Conservation (phyloP, 2,888 invertebrate genomes). For the Hirudinaria manillensis region DNA sequence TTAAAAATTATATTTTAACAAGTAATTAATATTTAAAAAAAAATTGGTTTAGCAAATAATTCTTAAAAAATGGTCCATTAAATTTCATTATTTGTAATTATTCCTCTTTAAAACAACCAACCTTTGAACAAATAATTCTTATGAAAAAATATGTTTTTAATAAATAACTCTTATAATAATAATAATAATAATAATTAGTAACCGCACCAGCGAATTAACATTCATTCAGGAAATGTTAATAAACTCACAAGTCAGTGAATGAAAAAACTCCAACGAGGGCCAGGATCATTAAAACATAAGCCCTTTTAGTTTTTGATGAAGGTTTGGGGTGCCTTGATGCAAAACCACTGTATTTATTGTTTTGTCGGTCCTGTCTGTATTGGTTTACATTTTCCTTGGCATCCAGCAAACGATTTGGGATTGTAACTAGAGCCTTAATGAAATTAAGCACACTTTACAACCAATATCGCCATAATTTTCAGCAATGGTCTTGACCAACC, state of each 20-base stretch:
- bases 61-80: too few relatives aligned
- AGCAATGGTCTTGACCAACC: too few relatives aligned
- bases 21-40: too few relatives aligned
- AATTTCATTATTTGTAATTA: too few relatives aligned
- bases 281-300: constrained; percentile 9
- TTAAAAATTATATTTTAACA: too few relatives aligned
- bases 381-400: background rate
- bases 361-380: background rate
- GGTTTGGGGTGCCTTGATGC: constrained; percentile 8
- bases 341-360: constrained; percentile 30
- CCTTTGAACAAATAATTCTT: too few relatives aligned
- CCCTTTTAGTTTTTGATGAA: background rate
- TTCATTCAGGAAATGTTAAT: background rate
- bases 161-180: too few relatives aligned
- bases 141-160: too few relatives aligned
- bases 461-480: too few relatives aligned
- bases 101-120: too few relatives aligned
- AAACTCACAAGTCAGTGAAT: constrained; percentile 22
- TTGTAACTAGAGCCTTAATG: background rate
- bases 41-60: too few relatives aligned
- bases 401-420: background rate
- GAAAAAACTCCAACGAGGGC: background rate
- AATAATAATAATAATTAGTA: background rate
- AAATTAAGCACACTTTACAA: too few relatives aligned
- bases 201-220: background rate